Evolutionary conservation across 2,888 invertebrate genomes (phyloP), one percentile per base, ranked within the genome.

Genomic region (Leptothorax acervorum): DNA sequence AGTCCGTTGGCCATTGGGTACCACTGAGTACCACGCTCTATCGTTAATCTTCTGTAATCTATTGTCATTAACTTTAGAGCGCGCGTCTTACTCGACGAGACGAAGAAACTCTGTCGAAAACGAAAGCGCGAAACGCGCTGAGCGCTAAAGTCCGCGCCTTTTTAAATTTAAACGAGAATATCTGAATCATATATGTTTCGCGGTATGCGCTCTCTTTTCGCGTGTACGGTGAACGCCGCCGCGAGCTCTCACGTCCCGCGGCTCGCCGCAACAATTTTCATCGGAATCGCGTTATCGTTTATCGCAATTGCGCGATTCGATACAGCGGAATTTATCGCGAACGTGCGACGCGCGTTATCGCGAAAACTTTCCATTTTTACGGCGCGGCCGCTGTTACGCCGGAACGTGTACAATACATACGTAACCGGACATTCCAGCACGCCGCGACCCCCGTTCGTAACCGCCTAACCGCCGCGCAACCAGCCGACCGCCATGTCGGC

Each of bases 331-430:
- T 78, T 78, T 42, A 68, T 55, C 78, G 31, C 55, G 70, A 42
- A 15, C 68, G 42, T 12, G 76, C 28, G 70, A 35, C 28, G n/a
- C n/a, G 74, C 68, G 68, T 70, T 78, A 78, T 78, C 78, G 70
- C 70, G 78, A 28, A 70, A 78, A 42, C 53, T 68, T 55, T 55
- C 31, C 31, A 70, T 79, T 79, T 79, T 78, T 71, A 12, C 23
- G 31, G 31, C 68, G 79, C 35, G 57, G 45, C 3, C 1, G 70
- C 55, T 45, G 31, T 79, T 71, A 79, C 45, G 71, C 57, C 45
- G 42, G 78, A 57, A 66, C 35, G 35, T 15, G 11, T 62, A 53
- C 15, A 23, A 48, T 23, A n/a, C 31, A 53, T n/a, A 42, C 76
- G 60, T 71, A 71, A 71, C 23, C 53, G 57, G 48, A 71, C 71